These are phyloP conservation scores for Rhynchopsitta pachyrhyncha DNA, from an alignment of 2,113 vertebrate species.

Conservation along the genomic window DNA sequence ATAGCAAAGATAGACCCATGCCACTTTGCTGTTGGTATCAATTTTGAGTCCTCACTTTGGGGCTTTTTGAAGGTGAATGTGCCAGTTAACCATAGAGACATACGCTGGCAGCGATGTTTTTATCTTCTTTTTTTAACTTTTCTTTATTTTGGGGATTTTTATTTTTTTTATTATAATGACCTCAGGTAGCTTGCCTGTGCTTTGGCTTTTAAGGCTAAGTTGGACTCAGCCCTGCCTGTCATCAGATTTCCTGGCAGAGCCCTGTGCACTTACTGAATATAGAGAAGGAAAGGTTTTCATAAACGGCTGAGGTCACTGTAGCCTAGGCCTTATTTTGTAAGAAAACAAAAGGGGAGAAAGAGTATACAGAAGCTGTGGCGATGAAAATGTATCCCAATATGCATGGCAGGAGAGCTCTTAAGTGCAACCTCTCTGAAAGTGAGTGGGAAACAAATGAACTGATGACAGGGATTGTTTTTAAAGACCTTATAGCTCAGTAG, in stretches of 20 bases:
- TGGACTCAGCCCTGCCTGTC: not conserved
- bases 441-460: not conserved
- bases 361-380: not conserved
- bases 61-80: not conserved
- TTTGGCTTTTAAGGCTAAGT: not conserved
- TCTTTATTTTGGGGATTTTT: not conserved
- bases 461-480: conserved; percentile 10
- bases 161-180: not conserved
- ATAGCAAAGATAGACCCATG: not conserved
- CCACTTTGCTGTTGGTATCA: not conserved
- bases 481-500: not conserved
- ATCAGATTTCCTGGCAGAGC: not conserved
- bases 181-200: not conserved
- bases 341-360: not conserved
- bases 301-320: not conserved
- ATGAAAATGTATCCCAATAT: not conserved
- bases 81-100: not conserved
- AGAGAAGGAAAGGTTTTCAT: not conserved
- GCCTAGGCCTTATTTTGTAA: conserved; percentile 5
- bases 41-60: not conserved
- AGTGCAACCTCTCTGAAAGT: not conserved
- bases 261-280: not conserved
- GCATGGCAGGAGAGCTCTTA: not conserved
- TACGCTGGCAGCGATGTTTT: not conserved
- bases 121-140: not conserved